Base-by-base conservation (phyloP, 2,797 vertebrate species). In the Anas flavirostris region DNA sequence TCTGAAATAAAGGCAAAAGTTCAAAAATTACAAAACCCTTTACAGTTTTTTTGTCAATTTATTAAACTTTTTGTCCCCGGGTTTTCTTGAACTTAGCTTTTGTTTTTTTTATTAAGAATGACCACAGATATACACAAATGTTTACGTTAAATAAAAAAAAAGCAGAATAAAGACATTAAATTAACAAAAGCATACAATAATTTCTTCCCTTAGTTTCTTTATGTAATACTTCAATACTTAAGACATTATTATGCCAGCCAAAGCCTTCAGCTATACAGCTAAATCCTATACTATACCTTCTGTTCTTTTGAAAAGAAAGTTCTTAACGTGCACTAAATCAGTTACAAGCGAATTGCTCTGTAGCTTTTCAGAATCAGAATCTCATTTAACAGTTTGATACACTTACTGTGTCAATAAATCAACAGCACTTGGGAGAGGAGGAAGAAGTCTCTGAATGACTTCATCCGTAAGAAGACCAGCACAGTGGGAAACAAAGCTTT, bases 361-460 rank as follows among this genome's bases (percentile, higher is more conserved):
- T 15, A 79, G 39, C 37, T 82, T 93, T 94, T 50, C 56, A 75
- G 79, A 76, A 62, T 14, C 80, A 90, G 72, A 91, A 75, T 58
- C 46, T 41, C 46, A 88, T 72, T 93, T 74, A 86, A 82, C 26
- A 91, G 13, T n/a, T 82, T 68, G 44, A 88, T 35, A 85, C 83
- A 98, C 98, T 98, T 97, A 99, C 99, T 98, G 98, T 89, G 98
- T 98, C 91, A 99, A 98, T 85, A 99, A 98, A 78, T 98, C 97
- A 81, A 99, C 97, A 53, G 99, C 98, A 82, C 98, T 98, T 88
- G 98, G 97, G 87, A 99, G 90, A 12, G 99, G 98, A 56, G 98
- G 98, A 95, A 99, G 98, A 56, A 99, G 97, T 29, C 94, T 98
- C 83, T 97, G 96, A 95, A 98, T 97, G 91, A 98, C 97, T 94